Conservation (phyloP, 1,140 invertebrate genomes). For the Himalopsyche phryganea region DNA sequence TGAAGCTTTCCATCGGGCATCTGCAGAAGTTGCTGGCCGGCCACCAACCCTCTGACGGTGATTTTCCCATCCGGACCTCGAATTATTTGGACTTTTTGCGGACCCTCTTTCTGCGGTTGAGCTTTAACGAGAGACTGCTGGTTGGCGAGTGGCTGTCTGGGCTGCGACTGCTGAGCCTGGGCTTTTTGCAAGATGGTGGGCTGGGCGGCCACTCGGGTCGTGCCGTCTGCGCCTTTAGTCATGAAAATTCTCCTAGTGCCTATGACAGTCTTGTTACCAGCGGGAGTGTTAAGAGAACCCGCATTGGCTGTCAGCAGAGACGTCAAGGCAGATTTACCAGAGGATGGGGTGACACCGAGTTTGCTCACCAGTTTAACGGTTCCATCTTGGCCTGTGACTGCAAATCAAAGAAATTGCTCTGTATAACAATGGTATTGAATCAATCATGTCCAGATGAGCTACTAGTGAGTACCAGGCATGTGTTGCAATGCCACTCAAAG, state of each 20-base stretch:
- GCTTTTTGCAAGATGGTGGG: constrained; percentile 39
- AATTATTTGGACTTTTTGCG: constrained; percentile 85
- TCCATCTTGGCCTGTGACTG: constrained; percentile 48
- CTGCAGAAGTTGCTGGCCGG: constrained; percentile 91
- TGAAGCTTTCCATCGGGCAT: constrained; percentile 92
- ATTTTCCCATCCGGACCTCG: constrained; percentile 86
- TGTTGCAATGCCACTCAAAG: no score
- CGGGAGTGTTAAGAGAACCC: constrained; percentile 44
- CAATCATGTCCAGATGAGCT: no score
- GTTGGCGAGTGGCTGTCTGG: constrained; percentile 20
- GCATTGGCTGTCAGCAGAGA: constrained; percentile 59
- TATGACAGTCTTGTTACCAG: constrained; percentile 63
- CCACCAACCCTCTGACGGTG: constrained; percentile 84
- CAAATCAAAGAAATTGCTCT: constrained; percentile 28
- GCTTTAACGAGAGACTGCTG: constrained; percentile 37
- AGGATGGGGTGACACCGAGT: constrained; percentile 54
- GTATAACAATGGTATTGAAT: no score
- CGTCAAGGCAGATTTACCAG: constrained; percentile 65
- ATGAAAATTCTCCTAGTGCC: constrained; percentile 73
- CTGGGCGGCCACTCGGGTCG: constrained; percentile 68
- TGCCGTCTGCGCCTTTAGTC: constrained; percentile 76
- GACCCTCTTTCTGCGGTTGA: constrained; percentile 46
- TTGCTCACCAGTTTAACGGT: constrained; percentile 60
- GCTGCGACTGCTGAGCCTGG: constrained; percentile 13
- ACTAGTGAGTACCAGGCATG: no score